These are phyloP conservation scores for Dryobates pubescens DNA, from an alignment of 2,797 vertebrate genomes.

Conservation along the genomic window DNA sequence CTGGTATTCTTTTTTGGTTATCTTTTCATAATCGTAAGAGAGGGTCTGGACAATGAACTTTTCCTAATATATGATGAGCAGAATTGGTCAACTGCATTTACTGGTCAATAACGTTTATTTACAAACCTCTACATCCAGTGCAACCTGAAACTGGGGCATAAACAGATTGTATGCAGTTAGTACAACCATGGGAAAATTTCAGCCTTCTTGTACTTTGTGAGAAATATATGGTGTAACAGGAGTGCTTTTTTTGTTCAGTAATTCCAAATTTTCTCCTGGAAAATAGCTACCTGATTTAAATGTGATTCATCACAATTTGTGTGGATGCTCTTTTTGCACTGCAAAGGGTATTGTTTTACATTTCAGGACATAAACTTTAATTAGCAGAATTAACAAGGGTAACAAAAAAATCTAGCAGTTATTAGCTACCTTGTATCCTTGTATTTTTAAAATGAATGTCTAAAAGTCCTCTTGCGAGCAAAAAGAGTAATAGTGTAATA, in stretches of 20 bases:
- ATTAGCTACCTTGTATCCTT: neutral
- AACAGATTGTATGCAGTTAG: neutral
- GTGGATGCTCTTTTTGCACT: neutral
- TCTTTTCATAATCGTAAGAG: neutral
- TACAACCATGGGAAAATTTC: neutral
- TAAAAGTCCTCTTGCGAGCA: neutral
- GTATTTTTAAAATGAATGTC: neutral
- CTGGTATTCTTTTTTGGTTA: too few species aligned
- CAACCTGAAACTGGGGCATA: neutral
- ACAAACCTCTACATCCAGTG: neutral
- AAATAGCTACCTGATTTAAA: neutral
- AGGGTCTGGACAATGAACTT: neutral
- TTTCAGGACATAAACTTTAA: constrained; percentile 39
- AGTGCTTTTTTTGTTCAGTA: neutral
- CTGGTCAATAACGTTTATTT: neutral
- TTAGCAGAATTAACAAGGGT: constrained; percentile 29
- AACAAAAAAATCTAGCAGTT: constrained; percentile 23
- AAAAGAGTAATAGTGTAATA: constrained; percentile 7
- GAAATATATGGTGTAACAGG: neutral
- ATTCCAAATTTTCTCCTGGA: neutral
- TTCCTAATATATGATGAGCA: neutral
- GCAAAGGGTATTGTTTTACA: neutral
- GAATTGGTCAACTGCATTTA: neutral
- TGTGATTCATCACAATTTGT: neutral
- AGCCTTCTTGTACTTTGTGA: neutral